A percentile compares a stretch with the other conserved stretches of the same genome.
Evolutionary conservation across 2,113 vertebrate genomes (phyloP).

Genomic region (Pachypanchax playfairii): DNA sequence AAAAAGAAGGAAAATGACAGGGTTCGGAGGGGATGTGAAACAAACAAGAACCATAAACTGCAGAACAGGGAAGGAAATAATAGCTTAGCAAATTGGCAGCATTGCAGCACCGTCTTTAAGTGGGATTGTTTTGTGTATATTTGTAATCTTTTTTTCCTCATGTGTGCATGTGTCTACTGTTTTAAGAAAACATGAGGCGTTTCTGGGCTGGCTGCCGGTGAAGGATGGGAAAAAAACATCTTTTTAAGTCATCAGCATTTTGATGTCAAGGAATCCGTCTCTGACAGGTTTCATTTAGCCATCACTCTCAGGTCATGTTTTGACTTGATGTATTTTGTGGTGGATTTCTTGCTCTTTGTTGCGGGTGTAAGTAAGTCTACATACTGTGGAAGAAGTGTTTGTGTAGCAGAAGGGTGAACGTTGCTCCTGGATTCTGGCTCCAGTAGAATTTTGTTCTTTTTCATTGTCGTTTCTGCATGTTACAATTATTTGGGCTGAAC

Average conservation of each 20-base stretch:
- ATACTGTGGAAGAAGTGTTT: constrained; percentile 43
- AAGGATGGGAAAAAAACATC: constrained; percentile 27
- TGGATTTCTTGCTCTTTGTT: constrained; percentile 22
- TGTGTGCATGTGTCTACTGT: constrained; percentile 24
- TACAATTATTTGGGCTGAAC: too few species aligned
- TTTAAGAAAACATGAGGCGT: constrained; percentile 38
- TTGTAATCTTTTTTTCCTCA: constrained; percentile 23
- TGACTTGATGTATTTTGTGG: constrained; percentile 40
- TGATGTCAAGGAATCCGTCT: constrained; percentile 23
- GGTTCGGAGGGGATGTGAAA: constrained; percentile 11
- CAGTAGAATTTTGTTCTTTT: too few species aligned
- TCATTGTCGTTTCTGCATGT: too few species aligned
- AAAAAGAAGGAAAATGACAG: constrained; percentile 19
- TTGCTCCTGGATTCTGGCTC: neutral
- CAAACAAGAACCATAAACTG: constrained; percentile 18
- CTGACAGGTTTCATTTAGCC: constrained; percentile 40
- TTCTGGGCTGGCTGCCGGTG: constrained; percentile 22
- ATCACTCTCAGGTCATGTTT: constrained; percentile 22
- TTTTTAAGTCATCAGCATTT: constrained; percentile 43
- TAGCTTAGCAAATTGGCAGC: constrained; percentile 50
- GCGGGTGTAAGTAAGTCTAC: constrained; percentile 36
- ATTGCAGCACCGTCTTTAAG: constrained; percentile 32
- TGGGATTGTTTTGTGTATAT: constrained; percentile 45
- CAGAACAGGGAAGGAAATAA: constrained; percentile 23
- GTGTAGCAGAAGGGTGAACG: neutral